Conservation (phyloP, 2,113 vertebrate genomes). For the Andinoacara biseriatus region DNA sequence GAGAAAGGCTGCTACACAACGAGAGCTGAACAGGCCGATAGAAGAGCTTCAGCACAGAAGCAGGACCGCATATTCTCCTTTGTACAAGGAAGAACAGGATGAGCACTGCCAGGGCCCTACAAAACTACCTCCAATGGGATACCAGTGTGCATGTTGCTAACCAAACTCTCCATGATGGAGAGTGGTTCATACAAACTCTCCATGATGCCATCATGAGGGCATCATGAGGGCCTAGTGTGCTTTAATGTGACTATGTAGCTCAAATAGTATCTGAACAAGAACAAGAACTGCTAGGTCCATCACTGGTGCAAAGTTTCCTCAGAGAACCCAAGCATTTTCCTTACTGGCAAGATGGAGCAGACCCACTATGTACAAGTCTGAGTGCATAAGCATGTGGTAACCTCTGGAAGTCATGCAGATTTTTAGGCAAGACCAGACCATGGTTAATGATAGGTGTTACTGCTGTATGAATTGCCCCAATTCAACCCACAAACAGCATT, state of each 20-base stretch:
- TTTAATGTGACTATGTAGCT: neutral
- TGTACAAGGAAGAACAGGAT: neutral
- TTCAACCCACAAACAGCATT: neutral
- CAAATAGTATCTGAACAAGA: neutral
- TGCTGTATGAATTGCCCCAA: neutral
- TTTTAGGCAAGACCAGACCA: neutral
- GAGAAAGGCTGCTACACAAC: neutral
- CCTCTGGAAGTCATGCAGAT: neutral
- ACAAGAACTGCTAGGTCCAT: neutral
- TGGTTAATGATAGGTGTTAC: conserved; percentile 7
- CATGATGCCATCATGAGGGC: neutral
- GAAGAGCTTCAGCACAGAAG: neutral
- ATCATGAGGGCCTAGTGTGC: neutral
- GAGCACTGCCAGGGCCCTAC: neutral
- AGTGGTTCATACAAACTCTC: too few species aligned
- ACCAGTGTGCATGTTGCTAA: neutral
- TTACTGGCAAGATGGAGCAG: neutral
- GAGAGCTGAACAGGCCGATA: neutral
- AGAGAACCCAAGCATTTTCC: neutral
- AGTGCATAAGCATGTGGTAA: neutral
- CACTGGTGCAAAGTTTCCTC: neutral
- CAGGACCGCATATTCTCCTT: neutral
- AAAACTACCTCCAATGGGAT: fast-evolving
- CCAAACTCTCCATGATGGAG: too few species aligned
- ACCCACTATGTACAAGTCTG: neutral